phyloP scores from a whole-genome alignment of 2,797 vertebrate species.

The Coendou prehensilis region DNA sequence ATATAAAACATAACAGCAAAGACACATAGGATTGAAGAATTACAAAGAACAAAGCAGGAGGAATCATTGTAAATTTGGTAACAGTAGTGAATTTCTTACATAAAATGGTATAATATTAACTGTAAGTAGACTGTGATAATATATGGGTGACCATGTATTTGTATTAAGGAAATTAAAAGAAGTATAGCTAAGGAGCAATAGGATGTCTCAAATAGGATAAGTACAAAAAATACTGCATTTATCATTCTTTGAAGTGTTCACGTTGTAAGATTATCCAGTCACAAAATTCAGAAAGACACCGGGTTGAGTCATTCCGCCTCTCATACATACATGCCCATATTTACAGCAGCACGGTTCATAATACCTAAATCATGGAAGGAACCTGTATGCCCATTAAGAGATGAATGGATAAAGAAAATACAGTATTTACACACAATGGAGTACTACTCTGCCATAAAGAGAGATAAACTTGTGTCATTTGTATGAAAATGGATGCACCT shows the following conservation, averaged over 20 bases:
- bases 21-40: neutral
- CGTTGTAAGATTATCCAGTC: neutral
- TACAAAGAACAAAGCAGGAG: neutral
- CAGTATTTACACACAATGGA: too few species aligned
- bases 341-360: too few species aligned
- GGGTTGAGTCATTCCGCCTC: neutral
- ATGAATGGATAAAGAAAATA: too few species aligned
- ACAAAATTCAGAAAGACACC: neutral
- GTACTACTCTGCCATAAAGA: too few species aligned
- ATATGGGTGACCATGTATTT: neutral
- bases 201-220: neutral
- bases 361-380: too few species aligned
- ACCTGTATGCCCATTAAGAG: too few species aligned
- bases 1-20: neutral
- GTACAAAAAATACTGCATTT: neutral
- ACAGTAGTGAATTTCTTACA: too few species aligned
- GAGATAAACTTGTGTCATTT: too few species aligned
- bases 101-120: neutral
- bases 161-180: conserved; percentile 22
- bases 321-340: too few species aligned
- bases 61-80: neutral
- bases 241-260: neutral
- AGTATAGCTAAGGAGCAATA: neutral
- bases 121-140: neutral
- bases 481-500: too few species aligned